Conservation (phyloP, 2,113 vertebrate genomes). For the Engystomops pustulosus region DNA sequence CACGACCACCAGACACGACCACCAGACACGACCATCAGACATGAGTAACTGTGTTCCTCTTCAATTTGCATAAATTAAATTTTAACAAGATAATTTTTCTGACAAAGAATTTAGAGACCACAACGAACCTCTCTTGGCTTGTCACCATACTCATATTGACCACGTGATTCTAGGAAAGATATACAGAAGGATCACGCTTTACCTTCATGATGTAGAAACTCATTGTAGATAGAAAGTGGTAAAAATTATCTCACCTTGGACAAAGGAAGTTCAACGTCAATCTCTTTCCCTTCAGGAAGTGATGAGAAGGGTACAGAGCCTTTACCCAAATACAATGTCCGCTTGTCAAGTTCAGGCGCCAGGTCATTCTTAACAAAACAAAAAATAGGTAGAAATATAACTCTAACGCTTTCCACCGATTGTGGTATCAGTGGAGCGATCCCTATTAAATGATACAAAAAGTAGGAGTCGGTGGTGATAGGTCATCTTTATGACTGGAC, state of each 20-base stretch:
- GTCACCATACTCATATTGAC: slow-evolving; percentile 70
- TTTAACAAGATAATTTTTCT: too few species aligned
- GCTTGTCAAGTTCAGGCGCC: slow-evolving; percentile 68
- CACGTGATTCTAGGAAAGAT: slow-evolving; percentile 68
- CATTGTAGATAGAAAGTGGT: background rate
- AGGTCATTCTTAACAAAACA: slow-evolving; percentile 64
- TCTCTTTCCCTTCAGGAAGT: slow-evolving; percentile 69
- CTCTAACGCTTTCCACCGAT: too few species aligned
- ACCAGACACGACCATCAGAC: too few species aligned
- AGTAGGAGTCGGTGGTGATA: too few species aligned
- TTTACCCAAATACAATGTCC: slow-evolving; percentile 62
- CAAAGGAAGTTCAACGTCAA: slow-evolving; percentile 61
- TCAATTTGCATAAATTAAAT: too few species aligned
- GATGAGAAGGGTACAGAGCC: slow-evolving; percentile 68
- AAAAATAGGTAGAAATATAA: background rate
- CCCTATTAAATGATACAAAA: too few species aligned
- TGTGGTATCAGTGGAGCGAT: too few species aligned
- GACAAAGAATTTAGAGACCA: background rate
- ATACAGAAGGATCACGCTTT: background rate
- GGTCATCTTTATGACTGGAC: too few species aligned
- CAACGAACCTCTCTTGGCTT: slow-evolving; percentile 73
- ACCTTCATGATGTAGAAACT: background rate
- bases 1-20: too few species aligned
- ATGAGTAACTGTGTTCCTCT: too few species aligned
- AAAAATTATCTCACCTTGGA: slow-evolving; percentile 69